These are phyloP conservation scores for Lagocephalus sceleratus DNA, from an alignment of 2,797 vertebrate species.

Conservation along the genomic window DNA sequence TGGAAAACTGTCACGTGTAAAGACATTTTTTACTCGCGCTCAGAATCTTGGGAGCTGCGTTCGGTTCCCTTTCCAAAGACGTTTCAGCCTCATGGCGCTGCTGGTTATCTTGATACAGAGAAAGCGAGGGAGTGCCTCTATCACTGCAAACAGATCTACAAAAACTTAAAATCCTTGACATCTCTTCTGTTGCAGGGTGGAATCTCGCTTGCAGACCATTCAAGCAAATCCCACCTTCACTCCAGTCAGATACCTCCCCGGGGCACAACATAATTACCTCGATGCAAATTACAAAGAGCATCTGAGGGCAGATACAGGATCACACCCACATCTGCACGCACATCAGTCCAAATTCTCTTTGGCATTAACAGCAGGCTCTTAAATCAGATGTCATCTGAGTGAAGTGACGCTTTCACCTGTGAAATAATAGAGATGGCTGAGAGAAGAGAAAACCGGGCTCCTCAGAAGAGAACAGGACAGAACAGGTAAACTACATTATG, in stretches of 20 bases:
- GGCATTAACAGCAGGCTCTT: constrained; percentile 22
- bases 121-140: background rate
- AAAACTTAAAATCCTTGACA: background rate
- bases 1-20: too few relatives aligned
- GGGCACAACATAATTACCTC: constrained; percentile 49
- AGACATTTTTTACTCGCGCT: too few relatives aligned
- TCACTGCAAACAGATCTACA: background rate
- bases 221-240: constrained; percentile 23
- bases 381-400: constrained; percentile 13
- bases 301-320: constrained; percentile 45
- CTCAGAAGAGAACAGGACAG: constrained; percentile 10
- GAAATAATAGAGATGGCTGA: constrained; percentile 16
- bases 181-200: background rate
- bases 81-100: background rate
- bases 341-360: constrained; percentile 23
- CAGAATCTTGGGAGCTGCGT: too few relatives aligned
- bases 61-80: background rate
- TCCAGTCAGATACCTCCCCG: constrained; percentile 31
- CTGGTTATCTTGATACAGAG: background rate
- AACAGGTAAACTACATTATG: constrained; percentile 4
- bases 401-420: constrained; percentile 3
- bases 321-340: constrained; percentile 36
- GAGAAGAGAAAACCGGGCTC: background rate
- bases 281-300: constrained; percentile 31
- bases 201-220: constrained; percentile 11